Percentiles rank a stretch among this genome's conserved stretches.
Conservation (phyloP, 2,113 vertebrate species). For the Isurus oxyrinchus region DNA sequence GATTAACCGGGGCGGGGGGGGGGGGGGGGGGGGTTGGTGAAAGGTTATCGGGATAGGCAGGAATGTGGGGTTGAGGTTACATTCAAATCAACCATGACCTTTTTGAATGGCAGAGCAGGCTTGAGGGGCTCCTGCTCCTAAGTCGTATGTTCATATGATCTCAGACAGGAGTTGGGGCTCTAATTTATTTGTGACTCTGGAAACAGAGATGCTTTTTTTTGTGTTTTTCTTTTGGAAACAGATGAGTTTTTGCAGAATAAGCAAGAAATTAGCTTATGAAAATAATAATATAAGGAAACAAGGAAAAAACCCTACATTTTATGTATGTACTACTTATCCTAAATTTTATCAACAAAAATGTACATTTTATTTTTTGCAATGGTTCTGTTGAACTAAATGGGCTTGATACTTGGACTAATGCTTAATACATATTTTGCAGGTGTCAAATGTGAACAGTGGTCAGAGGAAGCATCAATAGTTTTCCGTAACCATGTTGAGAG, state of each 20-base stretch:
- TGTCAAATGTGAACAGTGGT: conserved; percentile 69
- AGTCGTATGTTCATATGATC: no score
- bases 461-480: conserved; percentile 80
- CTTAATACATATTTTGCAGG: conserved; percentile 53
- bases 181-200: no score
- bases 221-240: neutral
- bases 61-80: no score
- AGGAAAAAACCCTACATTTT: neutral
- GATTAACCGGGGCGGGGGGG: no score
- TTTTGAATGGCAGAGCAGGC: no score
- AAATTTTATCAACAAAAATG: neutral
- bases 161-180: no score
- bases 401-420: neutral
- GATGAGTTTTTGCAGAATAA: neutral
- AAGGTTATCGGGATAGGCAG: no score
- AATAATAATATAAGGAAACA: neutral
- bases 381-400: neutral
- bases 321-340: neutral
- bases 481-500: conserved; percentile 90
- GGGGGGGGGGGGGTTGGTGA: no score
- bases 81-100: no score
- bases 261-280: neutral
- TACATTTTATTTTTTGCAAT: neutral
- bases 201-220: neutral
- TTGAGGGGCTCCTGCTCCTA: no score